Conservation (phyloP, 2,888 invertebrate species). For the Nephrocerus scutellatus region DNA sequence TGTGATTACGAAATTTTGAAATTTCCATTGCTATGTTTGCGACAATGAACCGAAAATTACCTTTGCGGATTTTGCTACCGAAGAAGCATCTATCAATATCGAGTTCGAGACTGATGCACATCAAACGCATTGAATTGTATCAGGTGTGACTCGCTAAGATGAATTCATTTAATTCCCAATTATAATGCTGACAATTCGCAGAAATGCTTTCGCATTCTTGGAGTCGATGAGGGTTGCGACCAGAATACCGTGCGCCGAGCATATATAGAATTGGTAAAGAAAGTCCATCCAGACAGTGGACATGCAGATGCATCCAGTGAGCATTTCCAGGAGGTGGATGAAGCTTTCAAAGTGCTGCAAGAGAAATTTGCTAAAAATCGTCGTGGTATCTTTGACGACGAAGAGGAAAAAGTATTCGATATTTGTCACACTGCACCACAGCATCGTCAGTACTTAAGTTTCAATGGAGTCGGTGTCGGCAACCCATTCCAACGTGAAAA, state of each 20-base stretch:
- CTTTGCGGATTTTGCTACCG: no score
- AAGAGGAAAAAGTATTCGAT: constrained; percentile 54
- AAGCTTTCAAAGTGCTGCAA: constrained; percentile 65
- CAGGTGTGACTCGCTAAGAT: constrained; percentile 17
- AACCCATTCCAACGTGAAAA: constrained; percentile 71
- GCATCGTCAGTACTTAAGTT: constrained; percentile 67
- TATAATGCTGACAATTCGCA: constrained; percentile 31
- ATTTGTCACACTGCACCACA: constrained; percentile 82
- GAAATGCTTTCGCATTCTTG: constrained; percentile 64
- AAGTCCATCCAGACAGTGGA: constrained; percentile 78
- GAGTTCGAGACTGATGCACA: constrained; percentile 25
- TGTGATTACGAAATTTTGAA: no score
- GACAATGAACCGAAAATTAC: no score
- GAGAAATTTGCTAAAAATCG: constrained; percentile 60
- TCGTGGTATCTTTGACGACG: constrained; percentile 50
- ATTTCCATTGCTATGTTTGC: no score
- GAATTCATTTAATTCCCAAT: not conserved
- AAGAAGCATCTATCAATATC: no score
- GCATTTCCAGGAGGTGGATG: constrained; percentile 69
- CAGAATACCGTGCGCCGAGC: constrained; percentile 65
- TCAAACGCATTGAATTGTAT: constrained; percentile 27
- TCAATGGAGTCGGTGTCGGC: constrained; percentile 72
- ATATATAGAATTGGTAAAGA: constrained; percentile 69
- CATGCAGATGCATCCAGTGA: constrained; percentile 61
- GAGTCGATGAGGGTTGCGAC: constrained; percentile 60